Conservation (phyloP, 1,140 invertebrate species). For the Manduca sexta region DNA sequence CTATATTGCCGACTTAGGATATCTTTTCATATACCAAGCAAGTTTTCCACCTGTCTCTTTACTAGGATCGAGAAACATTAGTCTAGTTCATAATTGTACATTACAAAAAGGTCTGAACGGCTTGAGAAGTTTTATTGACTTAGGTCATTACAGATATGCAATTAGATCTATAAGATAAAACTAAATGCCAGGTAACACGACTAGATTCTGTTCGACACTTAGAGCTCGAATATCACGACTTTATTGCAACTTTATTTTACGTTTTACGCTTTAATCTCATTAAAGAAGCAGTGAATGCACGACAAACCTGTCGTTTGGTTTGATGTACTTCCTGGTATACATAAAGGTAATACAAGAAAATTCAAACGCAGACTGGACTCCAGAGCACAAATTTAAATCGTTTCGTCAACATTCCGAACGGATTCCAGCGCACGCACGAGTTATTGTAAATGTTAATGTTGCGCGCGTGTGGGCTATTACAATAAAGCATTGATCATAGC, state of each 20-base stretch:
- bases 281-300: no score
- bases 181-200: slow-evolving; percentile 47
- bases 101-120: slow-evolving; percentile 25
- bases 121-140: slow-evolving; percentile 30
- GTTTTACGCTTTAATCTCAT: no score
- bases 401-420: no score
- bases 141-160: slow-evolving; percentile 45
- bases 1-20: slow-evolving; percentile 22
- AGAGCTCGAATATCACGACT: slow-evolving; percentile 41
- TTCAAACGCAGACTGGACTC: no score
- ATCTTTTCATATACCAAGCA: slow-evolving; percentile 23
- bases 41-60: slow-evolving; percentile 48
- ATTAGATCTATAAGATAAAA: slow-evolving; percentile 58
- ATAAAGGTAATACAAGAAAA: no score
- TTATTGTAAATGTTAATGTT: slow-evolving; percentile 17
- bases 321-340: no score
- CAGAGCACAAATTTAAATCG: no score
- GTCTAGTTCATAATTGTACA: slow-evolving; percentile 28
- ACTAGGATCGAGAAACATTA: slow-evolving; percentile 56
- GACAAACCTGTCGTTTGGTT: no score
- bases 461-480: slow-evolving; percentile 29
- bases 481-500: slow-evolving; percentile 32
- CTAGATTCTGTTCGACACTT: slow-evolving; percentile 43
- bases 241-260: neutral
- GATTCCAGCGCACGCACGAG: slow-evolving; percentile 1